A percentile compares a stretch with the other conserved stretches of the same genome.
Evolutionary conservation across 2,888 invertebrate genomes (phyloP).

Genomic region (Bellardia bayeri): DNA sequence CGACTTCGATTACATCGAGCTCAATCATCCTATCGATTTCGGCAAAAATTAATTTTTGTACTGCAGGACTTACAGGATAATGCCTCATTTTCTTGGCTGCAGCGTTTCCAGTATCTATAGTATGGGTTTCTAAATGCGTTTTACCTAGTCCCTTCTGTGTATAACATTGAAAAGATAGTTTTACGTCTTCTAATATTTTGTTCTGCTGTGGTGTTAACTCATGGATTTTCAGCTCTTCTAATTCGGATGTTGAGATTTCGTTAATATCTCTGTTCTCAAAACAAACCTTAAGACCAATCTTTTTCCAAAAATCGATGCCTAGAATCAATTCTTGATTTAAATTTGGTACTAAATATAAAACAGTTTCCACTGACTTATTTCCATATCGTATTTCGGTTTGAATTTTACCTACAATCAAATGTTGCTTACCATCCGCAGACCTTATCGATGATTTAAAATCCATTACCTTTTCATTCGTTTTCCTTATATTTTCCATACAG

Average conservation of each 20-base stretch:
- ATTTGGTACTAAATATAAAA: not conserved
- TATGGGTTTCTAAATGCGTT: not conserved
- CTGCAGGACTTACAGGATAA: not conserved
- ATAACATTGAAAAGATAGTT: not conserved
- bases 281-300: not conserved
- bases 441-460: constrained; percentile 5
- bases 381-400: not conserved
- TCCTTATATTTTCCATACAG: not conserved
- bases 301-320: not conserved
- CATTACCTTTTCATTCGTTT: not conserved
- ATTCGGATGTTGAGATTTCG: not conserved
- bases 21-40: not conserved
- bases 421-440: no score
- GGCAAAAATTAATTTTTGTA: not conserved
- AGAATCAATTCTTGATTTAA: not conserved
- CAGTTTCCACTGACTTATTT: not conserved
- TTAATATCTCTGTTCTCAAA: not conserved
- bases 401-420: not conserved
- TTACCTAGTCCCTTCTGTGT: not conserved
- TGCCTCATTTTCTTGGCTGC: not conserved
- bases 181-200: not conserved
- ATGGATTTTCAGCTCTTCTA: not conserved
- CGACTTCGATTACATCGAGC: not conserved
- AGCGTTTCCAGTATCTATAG: not conserved
- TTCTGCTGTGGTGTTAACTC: not conserved